Percentiles rank a stretch among this genome's conserved stretches.
These are phyloP conservation scores for Acrossocheilus fasciatus DNA, from an alignment of 2,797 vertebrate genomes.

Conservation along the genomic window DNA sequence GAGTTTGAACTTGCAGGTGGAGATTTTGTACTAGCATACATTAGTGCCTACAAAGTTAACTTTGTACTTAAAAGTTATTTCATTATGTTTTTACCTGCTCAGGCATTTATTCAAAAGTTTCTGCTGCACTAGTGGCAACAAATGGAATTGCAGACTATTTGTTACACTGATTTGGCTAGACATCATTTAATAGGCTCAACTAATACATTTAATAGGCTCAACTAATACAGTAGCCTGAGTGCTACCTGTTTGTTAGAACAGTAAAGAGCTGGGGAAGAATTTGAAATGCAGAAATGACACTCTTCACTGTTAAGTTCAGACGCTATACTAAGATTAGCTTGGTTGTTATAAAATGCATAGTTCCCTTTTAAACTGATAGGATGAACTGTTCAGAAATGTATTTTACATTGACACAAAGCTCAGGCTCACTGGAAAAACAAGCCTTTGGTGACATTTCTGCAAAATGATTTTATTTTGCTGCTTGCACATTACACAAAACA, in stretches of 20 bases:
- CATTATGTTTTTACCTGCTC: neutral
- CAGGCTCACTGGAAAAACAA: neutral
- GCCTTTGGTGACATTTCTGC: neutral
- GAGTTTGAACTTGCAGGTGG: conserved; percentile 42
- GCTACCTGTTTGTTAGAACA: neutral
- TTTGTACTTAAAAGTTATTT: neutral
- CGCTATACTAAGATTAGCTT: neutral
- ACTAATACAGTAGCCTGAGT: neutral
- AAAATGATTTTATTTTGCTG: neutral
- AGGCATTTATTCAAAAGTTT: neutral
- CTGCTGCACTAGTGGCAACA: neutral
- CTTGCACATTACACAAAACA: neutral
- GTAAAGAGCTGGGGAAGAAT: neutral
- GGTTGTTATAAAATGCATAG: neutral
- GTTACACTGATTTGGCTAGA: neutral
- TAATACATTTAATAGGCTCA: neutral
- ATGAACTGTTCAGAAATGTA: neutral
- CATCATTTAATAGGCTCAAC: neutral
- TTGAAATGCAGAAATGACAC: neutral
- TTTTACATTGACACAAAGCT: neutral
- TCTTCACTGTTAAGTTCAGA: neutral
- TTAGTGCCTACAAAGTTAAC: neutral
- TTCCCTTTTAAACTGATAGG: neutral
- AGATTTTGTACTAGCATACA: conserved; percentile 22
- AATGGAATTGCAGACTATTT: neutral